A percentile compares a stretch with the other conserved stretches of the same genome.
Conservation (phyloP, 2,888 invertebrate species). For the Rhingia rostrata region DNA sequence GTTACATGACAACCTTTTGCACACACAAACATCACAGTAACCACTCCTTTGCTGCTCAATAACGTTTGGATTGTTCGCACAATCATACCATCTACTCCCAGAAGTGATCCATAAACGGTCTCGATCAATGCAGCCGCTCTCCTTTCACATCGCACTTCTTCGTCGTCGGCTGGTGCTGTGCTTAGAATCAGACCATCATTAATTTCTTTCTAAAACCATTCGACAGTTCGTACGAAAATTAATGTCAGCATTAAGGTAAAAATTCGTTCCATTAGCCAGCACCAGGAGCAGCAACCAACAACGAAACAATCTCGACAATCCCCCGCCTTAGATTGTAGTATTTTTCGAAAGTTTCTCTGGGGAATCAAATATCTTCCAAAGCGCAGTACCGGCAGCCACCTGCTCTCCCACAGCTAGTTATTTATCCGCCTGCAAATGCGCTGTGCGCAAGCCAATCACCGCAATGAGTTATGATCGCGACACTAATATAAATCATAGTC, state of each 20-base stretch:
- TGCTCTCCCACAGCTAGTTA: constrained; percentile 67
- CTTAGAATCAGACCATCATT: constrained; percentile 43
- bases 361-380: constrained; percentile 54
- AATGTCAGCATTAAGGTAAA: constrained; percentile 54
- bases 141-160: constrained; percentile 27
- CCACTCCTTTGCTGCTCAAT: background rate
- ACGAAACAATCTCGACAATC: background rate
- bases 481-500: constrained; percentile 71
- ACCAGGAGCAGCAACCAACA: background rate
- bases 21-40: background rate
- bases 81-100: background rate
- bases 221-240: constrained; percentile 60
- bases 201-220: constrained; percentile 68
- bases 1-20: too few species aligned
- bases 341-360: constrained; percentile 67
- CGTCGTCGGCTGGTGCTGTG: background rate
- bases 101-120: constrained; percentile 1
- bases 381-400: constrained; percentile 47
- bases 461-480: constrained; percentile 72
- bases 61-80: background rate
- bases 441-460: constrained; percentile 62
- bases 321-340: constrained; percentile 3
- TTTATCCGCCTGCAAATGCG: constrained; percentile 34
- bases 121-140: constrained; percentile 1
- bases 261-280: constrained; percentile 48